These are phyloP conservation scores for Triops cancriformis DNA, from an alignment of 1,140 invertebrate species.

Conservation along the genomic window DNA sequence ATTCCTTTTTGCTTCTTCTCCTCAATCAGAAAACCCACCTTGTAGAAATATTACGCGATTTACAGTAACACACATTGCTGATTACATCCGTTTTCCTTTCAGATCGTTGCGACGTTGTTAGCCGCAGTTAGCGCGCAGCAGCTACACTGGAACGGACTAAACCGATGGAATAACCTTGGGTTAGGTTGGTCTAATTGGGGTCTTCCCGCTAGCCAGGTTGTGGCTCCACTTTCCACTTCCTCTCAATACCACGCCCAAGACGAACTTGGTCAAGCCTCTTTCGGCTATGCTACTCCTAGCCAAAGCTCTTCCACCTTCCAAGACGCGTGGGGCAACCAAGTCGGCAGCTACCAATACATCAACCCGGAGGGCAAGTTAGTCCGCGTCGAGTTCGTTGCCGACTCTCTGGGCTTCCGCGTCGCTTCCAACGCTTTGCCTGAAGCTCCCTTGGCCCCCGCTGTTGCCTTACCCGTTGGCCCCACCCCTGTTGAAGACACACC, in stretches of 20 bases:
- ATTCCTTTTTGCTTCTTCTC: neutral
- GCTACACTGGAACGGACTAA: neutral
- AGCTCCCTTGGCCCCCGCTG: constrained; percentile 32
- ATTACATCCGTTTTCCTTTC: neutral
- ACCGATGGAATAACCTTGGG: constrained; percentile 34
- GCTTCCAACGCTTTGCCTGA: constrained; percentile 44
- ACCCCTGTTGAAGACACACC: constrained; percentile 34
- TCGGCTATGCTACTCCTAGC: constrained; percentile 47
- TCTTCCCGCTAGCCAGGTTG: neutral
- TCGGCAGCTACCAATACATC: constrained; percentile 48
- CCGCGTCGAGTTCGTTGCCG: constrained; percentile 45
- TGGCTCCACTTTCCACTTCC: constrained; percentile 1
- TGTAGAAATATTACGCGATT: neutral
- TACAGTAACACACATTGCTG: neutral
- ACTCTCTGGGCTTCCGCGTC: constrained; percentile 46
- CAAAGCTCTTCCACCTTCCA: constrained; percentile 43
- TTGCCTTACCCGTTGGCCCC: constrained; percentile 35
- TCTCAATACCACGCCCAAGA: constrained; percentile 47
- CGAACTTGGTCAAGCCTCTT: constrained; percentile 46
- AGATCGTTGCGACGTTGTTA: neutral
- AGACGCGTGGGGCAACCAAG: constrained; percentile 46
- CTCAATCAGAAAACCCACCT: neutral
- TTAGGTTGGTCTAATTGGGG: neutral
- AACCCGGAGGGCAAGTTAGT: constrained; percentile 46
- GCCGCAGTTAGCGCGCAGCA: neutral